phyloP scores from a whole-genome alignment of 2,797 vertebrate species.

The Onychomys torridus region DNA sequence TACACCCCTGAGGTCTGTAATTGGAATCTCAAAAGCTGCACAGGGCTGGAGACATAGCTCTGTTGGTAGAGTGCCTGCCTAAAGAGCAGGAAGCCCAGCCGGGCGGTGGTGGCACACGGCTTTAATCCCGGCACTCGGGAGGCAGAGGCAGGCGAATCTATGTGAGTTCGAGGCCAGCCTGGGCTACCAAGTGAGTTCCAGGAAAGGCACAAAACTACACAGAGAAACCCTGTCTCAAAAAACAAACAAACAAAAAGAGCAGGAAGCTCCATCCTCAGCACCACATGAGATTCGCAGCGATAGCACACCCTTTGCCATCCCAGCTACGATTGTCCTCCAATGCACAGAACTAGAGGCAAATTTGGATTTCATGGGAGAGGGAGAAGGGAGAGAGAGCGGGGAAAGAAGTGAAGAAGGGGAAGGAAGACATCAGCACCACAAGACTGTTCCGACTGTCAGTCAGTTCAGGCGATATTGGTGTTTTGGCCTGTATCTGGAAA shows the following conservation, averaged over 20 bases:
- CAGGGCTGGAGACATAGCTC: not conserved
- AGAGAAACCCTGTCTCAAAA: no score
- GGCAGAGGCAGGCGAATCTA: no score
- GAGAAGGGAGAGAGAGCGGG: not conserved
- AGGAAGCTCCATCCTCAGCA: not conserved
- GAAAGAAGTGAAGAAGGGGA: not conserved
- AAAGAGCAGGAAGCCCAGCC: not conserved
- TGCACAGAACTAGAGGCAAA: not conserved
- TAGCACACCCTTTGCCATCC: not conserved
- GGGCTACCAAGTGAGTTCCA: no score
- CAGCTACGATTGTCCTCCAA: not conserved
- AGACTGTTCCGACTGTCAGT: not conserved
- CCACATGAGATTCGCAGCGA: not conserved
- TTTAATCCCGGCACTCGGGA: no score
- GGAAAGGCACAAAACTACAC: no score
- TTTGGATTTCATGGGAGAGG: not conserved
- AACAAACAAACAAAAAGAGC: no score
- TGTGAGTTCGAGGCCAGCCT: no score
- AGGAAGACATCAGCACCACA: no score
- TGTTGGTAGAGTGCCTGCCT: not conserved
- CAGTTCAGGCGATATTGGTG: not conserved
- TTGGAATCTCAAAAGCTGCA: not conserved
- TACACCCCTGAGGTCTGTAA: not conserved
- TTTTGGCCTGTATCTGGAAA: not conserved
- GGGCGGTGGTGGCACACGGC: no score